A percentile compares a stretch with the other conserved stretches of the same genome.
phyloP scores from a whole-genome alignment of 2,797 vertebrate species.

The Rhinichthys osculus region DNA sequence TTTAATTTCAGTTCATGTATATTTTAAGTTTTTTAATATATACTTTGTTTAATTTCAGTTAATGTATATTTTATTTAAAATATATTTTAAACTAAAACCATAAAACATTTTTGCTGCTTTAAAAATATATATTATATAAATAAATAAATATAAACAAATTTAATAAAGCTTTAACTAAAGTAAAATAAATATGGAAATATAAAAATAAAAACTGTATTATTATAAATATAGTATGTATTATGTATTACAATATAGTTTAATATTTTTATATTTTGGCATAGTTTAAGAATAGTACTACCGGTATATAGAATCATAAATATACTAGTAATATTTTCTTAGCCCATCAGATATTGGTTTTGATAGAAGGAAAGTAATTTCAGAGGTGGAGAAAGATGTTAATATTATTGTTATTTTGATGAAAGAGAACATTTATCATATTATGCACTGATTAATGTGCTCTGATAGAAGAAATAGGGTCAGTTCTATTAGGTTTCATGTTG shows the following conservation, averaged over 20 bases:
- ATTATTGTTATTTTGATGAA: neutral
- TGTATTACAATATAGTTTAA: too few relatives aligned
- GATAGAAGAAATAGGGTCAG: neutral
- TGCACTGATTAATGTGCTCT: neutral
- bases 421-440: neutral
- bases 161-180: too few relatives aligned
- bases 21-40: too few relatives aligned
- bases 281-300: neutral
- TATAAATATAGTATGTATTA: too few relatives aligned
- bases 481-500: neutral
- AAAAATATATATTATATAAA: too few relatives aligned
- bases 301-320: neutral
- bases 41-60: too few relatives aligned
- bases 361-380: neutral
- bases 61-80: too few relatives aligned
- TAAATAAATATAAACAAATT: too few relatives aligned
- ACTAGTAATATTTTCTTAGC: neutral
- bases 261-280: neutral
- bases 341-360: neutral
- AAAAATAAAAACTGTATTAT: too few relatives aligned
- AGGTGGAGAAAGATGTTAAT: neutral
- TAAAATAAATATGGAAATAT: neutral
- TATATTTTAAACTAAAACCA: too few relatives aligned
- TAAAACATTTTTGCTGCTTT: too few relatives aligned
- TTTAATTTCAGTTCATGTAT: too few relatives aligned